Evolutionary conservation across 1,140 invertebrate genomes (phyloP).

Genomic region (Oncopodura yosiiana): DNA sequence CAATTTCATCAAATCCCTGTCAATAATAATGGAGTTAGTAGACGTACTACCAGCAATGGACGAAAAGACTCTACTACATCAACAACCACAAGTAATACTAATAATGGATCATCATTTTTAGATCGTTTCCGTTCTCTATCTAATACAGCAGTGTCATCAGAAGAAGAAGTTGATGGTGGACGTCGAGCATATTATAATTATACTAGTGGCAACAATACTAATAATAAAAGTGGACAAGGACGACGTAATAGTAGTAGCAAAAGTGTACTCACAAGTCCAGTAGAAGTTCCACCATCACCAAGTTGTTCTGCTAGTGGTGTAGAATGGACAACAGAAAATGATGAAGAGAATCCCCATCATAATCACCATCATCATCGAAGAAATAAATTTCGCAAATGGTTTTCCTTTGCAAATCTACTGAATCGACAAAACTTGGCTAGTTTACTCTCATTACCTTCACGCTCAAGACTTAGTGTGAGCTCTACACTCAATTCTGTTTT

Average conservation of each 20-base stretch:
- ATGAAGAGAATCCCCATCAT: conserved; percentile 1
- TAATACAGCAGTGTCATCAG: too few species aligned
- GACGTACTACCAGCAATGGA: too few species aligned
- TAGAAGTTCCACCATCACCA: conserved; percentile 9
- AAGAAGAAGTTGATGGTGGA: too few species aligned
- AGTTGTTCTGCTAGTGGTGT: conserved; percentile 1
- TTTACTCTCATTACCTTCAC: conserved; percentile 13
- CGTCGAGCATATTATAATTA: conserved; percentile 3
- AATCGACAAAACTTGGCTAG: conserved; percentile 19
- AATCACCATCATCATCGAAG: conserved; percentile 3
- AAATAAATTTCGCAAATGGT: conserved; percentile 24
- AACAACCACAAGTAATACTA: too few species aligned
- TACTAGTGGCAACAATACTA: conserved; percentile 4
- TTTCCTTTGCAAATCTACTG: conserved; percentile 26
- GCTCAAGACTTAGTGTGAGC: conserved; percentile 21
- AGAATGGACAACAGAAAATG: conserved; percentile 1
- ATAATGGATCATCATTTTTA: too few species aligned
- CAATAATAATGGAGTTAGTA: too few species aligned
- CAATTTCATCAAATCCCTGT: too few species aligned
- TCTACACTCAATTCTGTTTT: conserved; percentile 30
- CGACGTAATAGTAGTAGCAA: conserved; percentile 5
- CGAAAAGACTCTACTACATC: too few species aligned
- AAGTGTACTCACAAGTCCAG: conserved; percentile 14
- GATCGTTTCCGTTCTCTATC: conserved; percentile 17
- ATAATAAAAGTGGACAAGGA: too few species aligned